Evolutionary conservation across 2,113 vertebrate genomes (phyloP).

Genomic region (Ciconia boyciana): DNA sequence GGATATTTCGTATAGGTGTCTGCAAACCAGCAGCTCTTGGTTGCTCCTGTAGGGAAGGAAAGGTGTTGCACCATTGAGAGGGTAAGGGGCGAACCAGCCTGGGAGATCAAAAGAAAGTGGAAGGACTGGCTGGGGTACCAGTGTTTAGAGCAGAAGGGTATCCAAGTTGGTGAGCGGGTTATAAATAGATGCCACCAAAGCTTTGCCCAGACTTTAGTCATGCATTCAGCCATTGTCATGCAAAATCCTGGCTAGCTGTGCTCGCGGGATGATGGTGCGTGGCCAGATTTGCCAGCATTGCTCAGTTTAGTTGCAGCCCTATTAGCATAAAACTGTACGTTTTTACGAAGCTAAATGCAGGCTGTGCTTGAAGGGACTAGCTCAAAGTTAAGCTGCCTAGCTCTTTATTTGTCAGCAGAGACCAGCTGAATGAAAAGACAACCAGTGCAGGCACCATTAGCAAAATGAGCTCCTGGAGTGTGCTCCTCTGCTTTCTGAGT

Average conservation of each 20-base stretch:
- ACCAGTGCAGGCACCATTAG: not conserved
- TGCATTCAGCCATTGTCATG: not conserved
- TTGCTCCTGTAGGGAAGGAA: not conserved
- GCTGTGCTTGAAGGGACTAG: not conserved
- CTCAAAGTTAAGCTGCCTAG: not conserved
- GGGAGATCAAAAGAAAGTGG: not conserved
- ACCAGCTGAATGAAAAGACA: not conserved
- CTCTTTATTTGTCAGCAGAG: not conserved
- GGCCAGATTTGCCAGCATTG: not conserved
- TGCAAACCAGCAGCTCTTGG: not conserved
- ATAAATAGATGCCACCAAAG: not conserved
- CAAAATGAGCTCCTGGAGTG: not conserved
- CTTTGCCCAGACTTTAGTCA: not conserved
- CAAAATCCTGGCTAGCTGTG: not conserved
- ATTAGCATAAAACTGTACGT: not conserved
- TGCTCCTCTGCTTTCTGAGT: not conserved
- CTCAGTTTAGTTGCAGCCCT: not conserved
- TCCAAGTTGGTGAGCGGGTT: not conserved
- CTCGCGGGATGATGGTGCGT: not conserved
- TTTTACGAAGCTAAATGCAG: not conserved
- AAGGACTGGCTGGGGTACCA: not conserved
- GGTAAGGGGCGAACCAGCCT: not conserved
- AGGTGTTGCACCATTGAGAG: not conserved
- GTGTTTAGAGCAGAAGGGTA: not conserved
- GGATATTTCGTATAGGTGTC: rapidly evolving